A percentile compares a stretch with the other conserved stretches of the same genome.
Conservation (phyloP, 2,888 invertebrate species). For the Hoplodrina blanda region DNA sequence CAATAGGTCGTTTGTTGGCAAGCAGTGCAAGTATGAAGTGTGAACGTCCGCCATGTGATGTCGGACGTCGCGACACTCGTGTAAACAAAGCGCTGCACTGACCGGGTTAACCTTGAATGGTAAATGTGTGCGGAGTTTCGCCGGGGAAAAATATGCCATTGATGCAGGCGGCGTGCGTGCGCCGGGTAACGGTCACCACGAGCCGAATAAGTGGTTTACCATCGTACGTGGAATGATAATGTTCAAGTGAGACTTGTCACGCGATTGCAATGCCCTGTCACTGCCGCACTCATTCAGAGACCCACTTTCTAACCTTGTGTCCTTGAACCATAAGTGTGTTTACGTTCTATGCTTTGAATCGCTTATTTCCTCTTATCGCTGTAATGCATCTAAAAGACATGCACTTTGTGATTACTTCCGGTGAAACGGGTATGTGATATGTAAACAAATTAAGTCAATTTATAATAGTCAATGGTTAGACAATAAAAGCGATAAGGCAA, state of each 20-base stretch:
- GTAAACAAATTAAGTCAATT: slow-evolving; percentile 49
- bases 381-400: slow-evolving; percentile 15
- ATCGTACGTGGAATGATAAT: slow-evolving; percentile 89
- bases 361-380: slow-evolving; percentile 33
- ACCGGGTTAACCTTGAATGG: slow-evolving; percentile 90
- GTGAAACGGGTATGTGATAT: slow-evolving; percentile 14
- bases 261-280: slow-evolving; percentile 80
- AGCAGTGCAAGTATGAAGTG: slow-evolving; percentile 62
- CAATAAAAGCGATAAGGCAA: slow-evolving; percentile 56
- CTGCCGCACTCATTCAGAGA: slow-evolving; percentile 80
- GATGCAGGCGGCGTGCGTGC: slow-evolving; percentile 89
- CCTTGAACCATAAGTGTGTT: slow-evolving; percentile 75
- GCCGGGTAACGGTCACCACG: slow-evolving; percentile 87
- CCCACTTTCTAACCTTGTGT: slow-evolving; percentile 85
- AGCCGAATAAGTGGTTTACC: slow-evolving; percentile 89
- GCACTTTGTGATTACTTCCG: slow-evolving; percentile 26
- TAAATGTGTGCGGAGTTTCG: slow-evolving; percentile 88
- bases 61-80: slow-evolving; percentile 76
- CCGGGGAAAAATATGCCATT: slow-evolving; percentile 89
- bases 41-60: slow-evolving; percentile 70
- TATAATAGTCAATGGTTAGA: slow-evolving; percentile 45
- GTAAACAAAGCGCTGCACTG: slow-evolving; percentile 87
- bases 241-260: slow-evolving; percentile 83
- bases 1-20: slow-evolving; percentile 64
- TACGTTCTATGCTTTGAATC: slow-evolving; percentile 42